A percentile compares a stretch with the other conserved stretches of the same genome.
phyloP scores from a whole-genome alignment of 2,797 vertebrate genomes.

The Eutrigla gurnardus region DNA sequence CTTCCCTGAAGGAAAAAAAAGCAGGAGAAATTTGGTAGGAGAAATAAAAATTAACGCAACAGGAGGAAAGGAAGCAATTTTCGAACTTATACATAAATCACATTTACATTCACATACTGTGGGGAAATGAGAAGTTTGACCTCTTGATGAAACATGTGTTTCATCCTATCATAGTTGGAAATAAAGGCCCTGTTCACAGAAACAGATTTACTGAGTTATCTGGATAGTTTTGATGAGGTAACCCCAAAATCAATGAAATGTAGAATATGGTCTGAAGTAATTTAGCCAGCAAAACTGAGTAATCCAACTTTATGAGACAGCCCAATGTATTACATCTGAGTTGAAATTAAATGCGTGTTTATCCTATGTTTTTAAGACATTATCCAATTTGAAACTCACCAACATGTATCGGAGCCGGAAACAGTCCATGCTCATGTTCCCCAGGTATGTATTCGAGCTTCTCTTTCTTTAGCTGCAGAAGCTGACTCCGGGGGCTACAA shows the following conservation, averaged over 20 bases:
- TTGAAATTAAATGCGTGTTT: background rate
- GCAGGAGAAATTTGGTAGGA: conserved; percentile 5
- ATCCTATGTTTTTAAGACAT: conserved; percentile 11
- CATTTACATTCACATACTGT: background rate
- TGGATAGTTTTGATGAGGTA: conserved; percentile 24
- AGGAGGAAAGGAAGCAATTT: conserved; percentile 1
- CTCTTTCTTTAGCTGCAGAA: conserved; percentile 96
- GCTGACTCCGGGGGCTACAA: conserved; percentile 92
- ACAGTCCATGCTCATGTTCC: conserved; percentile 95
- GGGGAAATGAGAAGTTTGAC: background rate
- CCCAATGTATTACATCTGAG: background rate
- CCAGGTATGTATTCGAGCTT: conserved; percentile 96
- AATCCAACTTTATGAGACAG: background rate
- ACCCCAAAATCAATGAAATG: background rate
- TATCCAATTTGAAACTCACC: conserved; percentile 85
- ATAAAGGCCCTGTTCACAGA: background rate
- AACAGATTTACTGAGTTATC: conserved; percentile 15
- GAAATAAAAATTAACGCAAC: conserved; percentile 8
- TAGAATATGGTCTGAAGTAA: background rate
- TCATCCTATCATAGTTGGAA: background rate
- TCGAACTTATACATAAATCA: background rate
- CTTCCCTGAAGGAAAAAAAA: conserved; percentile 86
- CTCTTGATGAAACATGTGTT: background rate
- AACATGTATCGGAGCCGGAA: conserved; percentile 97
- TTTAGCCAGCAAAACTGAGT: conserved; percentile 8